These are phyloP conservation scores for Malurus melanocephalus DNA, from an alignment of 2,113 vertebrate genomes.

Conservation along the genomic window DNA sequence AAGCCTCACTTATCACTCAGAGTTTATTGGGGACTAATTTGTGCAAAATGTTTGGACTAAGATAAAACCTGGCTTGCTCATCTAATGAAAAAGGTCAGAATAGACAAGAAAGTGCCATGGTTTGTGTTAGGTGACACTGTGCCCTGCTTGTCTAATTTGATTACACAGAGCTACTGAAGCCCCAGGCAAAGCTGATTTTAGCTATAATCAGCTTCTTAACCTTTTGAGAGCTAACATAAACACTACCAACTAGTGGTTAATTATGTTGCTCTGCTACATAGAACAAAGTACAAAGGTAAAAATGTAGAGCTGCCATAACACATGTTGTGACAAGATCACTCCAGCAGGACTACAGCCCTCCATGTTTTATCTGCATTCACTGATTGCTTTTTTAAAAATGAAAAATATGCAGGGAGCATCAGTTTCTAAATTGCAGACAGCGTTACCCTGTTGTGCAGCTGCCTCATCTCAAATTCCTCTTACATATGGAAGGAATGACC, in stretches of 20 bases:
- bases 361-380: background rate
- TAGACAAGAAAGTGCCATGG: slow-evolving; percentile 73
- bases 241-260: slow-evolving; percentile 77
- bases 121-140: slow-evolving; percentile 79
- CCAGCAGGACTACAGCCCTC: slow-evolving; percentile 33
- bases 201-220: slow-evolving; percentile 85
- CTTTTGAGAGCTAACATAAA: slow-evolving; percentile 82
- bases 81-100: slow-evolving; percentile 67
- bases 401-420: background rate
- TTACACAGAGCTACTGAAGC: slow-evolving; percentile 77
- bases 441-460: background rate
- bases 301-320: slow-evolving; percentile 52
- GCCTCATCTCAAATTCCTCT: background rate
- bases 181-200: slow-evolving; percentile 81
- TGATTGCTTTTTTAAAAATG: slow-evolving; percentile 30
- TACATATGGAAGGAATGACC: background rate
- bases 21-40: slow-evolving; percentile 57
- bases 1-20: slow-evolving; percentile 4
- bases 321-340: slow-evolving; percentile 67
- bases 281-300: slow-evolving; percentile 73
- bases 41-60: slow-evolving; percentile 65
- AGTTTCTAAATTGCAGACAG: background rate
- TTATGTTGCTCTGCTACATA: slow-evolving; percentile 63
- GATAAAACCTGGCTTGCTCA: slow-evolving; percentile 57
- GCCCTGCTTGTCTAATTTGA: slow-evolving; percentile 83